These are phyloP conservation scores for Agrotis ipsilon DNA, from an alignment of 2,888 invertebrate species.

Conservation along the genomic window DNA sequence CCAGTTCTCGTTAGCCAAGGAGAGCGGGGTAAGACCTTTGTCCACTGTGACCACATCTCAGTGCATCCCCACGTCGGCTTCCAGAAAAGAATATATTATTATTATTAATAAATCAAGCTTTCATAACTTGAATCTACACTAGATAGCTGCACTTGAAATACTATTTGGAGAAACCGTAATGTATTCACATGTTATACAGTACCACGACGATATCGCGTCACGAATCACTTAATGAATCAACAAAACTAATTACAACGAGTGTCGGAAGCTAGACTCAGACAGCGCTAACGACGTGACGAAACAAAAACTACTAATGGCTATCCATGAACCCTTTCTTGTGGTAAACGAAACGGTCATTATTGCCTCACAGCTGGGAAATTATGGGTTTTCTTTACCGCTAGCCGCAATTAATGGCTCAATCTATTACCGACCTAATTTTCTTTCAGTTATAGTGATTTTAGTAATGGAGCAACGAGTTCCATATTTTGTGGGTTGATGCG, in stretches of 20 bases:
- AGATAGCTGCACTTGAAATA: too few species aligned
- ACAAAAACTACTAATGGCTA: constrained; percentile 67
- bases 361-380: constrained; percentile 53
- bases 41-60: too few species aligned
- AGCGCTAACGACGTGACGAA: constrained; percentile 59
- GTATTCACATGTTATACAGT: constrained; percentile 12
- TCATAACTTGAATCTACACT: too few species aligned
- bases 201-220: constrained; percentile 22
- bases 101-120: too few species aligned
- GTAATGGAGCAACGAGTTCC: constrained; percentile 20
- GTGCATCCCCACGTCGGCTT: too few species aligned
- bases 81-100: too few species aligned
- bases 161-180: constrained; percentile 9
- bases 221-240: constrained; percentile 62
- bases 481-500: neutral
- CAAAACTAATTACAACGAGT: constrained; percentile 61
- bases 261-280: constrained; percentile 61
- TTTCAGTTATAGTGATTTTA: constrained; percentile 60
- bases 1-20: too few species aligned
- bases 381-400: constrained; percentile 59
- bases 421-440: constrained; percentile 48
- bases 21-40: too few species aligned
- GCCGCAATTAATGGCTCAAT: constrained; percentile 51
- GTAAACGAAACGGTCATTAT: constrained; percentile 65
- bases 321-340: constrained; percentile 66